Conservation (phyloP, 2,113 vertebrate genomes). For the Colaptes auratus region DNA sequence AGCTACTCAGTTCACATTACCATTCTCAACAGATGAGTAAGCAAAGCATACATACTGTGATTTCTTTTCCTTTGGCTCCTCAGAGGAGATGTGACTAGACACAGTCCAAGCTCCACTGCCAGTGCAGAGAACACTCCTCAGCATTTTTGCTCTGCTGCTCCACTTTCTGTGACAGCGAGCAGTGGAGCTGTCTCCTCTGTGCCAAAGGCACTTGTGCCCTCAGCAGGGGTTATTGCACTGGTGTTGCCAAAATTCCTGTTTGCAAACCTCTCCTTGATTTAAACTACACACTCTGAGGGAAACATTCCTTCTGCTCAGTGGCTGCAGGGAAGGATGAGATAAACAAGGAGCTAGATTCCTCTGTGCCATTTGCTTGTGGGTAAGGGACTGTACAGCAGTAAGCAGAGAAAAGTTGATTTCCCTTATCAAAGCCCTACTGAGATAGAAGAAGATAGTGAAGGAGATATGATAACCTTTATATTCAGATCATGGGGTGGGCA, state of each 20-base stretch:
- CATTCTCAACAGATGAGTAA: neutral
- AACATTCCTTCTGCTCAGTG: neutral
- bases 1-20: neutral
- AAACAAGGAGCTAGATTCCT: neutral
- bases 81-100: neutral
- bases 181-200: neutral
- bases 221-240: neutral
- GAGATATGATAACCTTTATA: neutral
- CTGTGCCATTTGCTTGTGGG: neutral
- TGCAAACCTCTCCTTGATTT: neutral
- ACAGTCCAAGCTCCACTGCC: neutral
- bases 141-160: neutral
- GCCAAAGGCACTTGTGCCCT: neutral
- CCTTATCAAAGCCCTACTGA: neutral
- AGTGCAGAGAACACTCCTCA: neutral
- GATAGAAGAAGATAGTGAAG: neutral
- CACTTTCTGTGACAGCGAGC: neutral
- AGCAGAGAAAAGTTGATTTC: neutral
- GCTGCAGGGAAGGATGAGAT: neutral
- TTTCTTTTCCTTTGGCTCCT: neutral
- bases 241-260: neutral
- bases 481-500: neutral
- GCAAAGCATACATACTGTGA: neutral
- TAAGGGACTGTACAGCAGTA: neutral
- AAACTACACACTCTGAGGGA: neutral